Evolutionary conservation across 2,113 vertebrate species (phyloP).

Genomic region (Daboia siamensis): DNA sequence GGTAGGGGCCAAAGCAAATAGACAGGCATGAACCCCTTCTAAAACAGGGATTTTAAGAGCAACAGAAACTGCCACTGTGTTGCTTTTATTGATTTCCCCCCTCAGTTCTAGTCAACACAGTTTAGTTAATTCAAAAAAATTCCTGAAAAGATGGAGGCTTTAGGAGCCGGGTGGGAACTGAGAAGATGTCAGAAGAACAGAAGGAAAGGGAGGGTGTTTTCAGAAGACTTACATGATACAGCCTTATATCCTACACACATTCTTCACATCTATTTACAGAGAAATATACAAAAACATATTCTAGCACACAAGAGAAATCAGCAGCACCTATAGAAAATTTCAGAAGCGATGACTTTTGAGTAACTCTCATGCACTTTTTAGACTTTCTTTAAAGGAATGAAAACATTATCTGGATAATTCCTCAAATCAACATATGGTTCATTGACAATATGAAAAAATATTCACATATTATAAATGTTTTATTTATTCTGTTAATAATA

Average conservation of each 20-base stretch:
- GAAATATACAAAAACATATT: neutral
- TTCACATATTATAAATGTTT: neutral
- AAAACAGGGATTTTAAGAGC: neutral
- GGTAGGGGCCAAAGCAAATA: too few relatives aligned
- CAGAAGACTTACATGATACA: neutral
- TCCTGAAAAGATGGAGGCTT: constrained; percentile 11
- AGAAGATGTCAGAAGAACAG: neutral
- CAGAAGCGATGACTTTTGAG: neutral
- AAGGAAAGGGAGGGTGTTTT: too few relatives aligned
- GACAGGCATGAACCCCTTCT: too few relatives aligned
- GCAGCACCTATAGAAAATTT: neutral
- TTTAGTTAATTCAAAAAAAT: neutral
- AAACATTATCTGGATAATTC: neutral
- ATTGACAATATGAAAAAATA: neutral
- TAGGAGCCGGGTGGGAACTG: too few relatives aligned
- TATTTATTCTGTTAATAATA: neutral
- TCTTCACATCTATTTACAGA: neutral
- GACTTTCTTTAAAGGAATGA: neutral
- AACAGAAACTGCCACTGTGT: neutral
- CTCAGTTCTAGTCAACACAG: neutral
- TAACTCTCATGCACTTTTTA: neutral
- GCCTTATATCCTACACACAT: neutral
- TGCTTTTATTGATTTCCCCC: neutral
- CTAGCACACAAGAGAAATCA: neutral
- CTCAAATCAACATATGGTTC: neutral